Evolutionary conservation across 1,140 invertebrate species (phyloP).

Genomic region (Saccostrea glomerata): DNA sequence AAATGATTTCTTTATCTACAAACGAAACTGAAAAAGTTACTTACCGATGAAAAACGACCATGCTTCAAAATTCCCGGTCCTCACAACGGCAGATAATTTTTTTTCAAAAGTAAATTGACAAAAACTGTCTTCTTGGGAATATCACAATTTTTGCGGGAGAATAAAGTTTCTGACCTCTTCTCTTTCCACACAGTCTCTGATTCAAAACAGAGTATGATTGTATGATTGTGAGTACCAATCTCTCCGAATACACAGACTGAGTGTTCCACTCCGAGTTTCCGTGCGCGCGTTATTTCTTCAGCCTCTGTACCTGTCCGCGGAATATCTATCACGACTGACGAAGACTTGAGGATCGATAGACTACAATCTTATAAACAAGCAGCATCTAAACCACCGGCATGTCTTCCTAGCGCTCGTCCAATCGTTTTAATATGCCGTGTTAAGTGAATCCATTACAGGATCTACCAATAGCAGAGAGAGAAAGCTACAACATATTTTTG

Average conservation of each 20-base stretch:
- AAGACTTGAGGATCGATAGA: constrained; percentile 5
- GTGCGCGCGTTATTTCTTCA: neutral
- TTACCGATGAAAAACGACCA: neutral
- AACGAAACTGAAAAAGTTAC: neutral
- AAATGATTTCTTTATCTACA: too few species aligned
- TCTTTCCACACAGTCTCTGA: too few species aligned
- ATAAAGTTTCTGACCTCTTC: neutral
- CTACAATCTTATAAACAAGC: constrained; percentile 25
- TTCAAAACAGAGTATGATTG: neutral
- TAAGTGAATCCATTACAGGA: constrained; percentile 25
- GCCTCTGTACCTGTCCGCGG: neutral
- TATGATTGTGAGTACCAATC: neutral
- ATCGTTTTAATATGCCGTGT: constrained; percentile 33
- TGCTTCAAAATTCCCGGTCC: neutral
- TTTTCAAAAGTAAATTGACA: neutral
- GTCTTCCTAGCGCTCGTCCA: constrained; percentile 18
- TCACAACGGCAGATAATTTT: neutral
- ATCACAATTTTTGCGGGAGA: neutral
- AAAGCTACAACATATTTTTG: neutral
- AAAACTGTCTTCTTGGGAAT: neutral
- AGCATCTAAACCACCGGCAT: constrained; percentile 14
- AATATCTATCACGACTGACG: neutral
- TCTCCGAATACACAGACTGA: neutral
- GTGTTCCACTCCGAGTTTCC: neutral
- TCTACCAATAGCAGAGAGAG: constrained; percentile 25